Conservation (phyloP, 2,888 invertebrate species). For the Pinctada fucata region DNA sequence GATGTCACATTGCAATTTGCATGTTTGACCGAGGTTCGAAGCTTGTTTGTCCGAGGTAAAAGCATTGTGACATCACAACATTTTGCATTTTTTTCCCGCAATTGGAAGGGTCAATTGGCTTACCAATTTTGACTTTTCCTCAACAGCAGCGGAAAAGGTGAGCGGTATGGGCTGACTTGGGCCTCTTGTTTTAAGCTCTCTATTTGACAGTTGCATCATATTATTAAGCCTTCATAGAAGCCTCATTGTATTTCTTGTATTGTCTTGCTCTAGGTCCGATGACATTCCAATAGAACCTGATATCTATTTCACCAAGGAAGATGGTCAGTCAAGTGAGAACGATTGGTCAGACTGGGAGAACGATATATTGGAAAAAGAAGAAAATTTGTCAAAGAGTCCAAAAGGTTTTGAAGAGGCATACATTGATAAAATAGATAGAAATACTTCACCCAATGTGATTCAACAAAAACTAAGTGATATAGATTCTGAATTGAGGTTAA, state of each 20-base stretch:
- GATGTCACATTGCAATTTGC: too few species aligned
- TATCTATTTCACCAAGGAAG: constrained; percentile 14
- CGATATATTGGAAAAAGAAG: constrained; percentile 13
- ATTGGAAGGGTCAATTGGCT: too few species aligned
- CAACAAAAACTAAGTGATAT: too few species aligned
- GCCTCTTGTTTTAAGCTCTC: constrained; percentile 15
- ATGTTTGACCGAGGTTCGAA: too few species aligned
- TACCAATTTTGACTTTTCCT: too few species aligned
- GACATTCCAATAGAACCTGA: constrained; percentile 19
- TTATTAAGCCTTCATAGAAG: too few species aligned
- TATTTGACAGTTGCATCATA: constrained; percentile 1
- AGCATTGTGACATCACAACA: too few species aligned
- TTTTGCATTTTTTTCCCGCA: too few species aligned
- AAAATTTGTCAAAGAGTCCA: constrained; percentile 8
- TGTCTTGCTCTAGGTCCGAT: not conserved
- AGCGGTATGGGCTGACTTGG: too few species aligned
- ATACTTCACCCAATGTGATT: not conserved
- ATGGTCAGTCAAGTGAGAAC: constrained; percentile 36
- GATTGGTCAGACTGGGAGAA: constrained; percentile 60
- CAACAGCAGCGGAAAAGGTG: too few species aligned
- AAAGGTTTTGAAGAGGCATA: not conserved
- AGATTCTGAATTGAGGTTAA: not conserved
- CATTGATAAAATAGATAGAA: not conserved
- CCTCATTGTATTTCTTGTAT: too few species aligned
- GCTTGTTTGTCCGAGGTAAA: too few species aligned